Conservation (phyloP, 2,888 invertebrate genomes). For the Lacanobia oleracea region DNA sequence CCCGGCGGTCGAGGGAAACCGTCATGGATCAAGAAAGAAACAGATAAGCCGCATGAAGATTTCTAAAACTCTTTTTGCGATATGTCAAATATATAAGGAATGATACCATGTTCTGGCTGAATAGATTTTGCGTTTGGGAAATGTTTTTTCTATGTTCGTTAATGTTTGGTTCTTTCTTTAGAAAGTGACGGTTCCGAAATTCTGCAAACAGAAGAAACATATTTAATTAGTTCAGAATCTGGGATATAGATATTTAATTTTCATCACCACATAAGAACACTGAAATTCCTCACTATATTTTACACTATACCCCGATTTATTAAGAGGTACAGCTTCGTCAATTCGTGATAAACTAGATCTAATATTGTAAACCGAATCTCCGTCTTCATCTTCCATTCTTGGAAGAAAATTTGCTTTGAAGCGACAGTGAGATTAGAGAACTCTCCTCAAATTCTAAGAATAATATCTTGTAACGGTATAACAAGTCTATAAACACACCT, state of each 20-base stretch:
- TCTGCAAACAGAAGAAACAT: not conserved
- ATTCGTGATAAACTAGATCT: not conserved
- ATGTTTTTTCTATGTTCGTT: conserved; percentile 12
- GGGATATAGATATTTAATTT: too few species aligned
- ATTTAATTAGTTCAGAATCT: too few species aligned
- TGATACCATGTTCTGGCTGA: conserved; percentile 16
- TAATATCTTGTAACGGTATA: not conserved
- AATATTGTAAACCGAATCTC: not conserved
- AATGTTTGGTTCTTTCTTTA: not conserved
- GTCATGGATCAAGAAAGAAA: conserved; percentile 54
- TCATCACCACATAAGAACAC: too few species aligned
- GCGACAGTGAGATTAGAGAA: not conserved
- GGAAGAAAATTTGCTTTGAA: not conserved
- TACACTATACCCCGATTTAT: not conserved
- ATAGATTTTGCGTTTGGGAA: conserved; percentile 8
- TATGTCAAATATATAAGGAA: conserved; percentile 35
- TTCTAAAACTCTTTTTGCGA: conserved; percentile 41
- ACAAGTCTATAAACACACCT: conserved; percentile 29
- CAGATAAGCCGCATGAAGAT: conserved; percentile 46
- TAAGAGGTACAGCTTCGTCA: not conserved
- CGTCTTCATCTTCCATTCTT: not conserved
- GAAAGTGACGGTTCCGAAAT: not conserved
- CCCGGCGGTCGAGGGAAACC: conserved; percentile 66
- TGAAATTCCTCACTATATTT: too few species aligned
- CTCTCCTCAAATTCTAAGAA: conserved; percentile 1